phyloP scores from a whole-genome alignment of 2,113 vertebrate genomes.

The Actenoides lindsayi region DNA sequence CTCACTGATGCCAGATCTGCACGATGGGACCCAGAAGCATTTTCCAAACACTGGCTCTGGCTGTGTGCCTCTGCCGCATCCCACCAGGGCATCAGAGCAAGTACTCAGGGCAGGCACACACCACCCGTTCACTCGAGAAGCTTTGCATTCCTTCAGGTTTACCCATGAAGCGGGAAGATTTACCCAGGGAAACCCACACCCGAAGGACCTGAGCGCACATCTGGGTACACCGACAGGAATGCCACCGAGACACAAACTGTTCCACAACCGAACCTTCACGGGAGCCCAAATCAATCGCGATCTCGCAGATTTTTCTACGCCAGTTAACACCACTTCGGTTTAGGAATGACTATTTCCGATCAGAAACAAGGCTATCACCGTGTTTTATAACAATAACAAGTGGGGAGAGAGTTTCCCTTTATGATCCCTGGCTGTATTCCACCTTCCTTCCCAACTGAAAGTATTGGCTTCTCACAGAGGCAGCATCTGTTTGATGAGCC shows the following conservation, averaged over 20 bases:
- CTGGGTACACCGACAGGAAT: background rate
- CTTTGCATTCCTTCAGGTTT: background rate
- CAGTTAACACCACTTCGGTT: background rate
- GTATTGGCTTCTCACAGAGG: background rate
- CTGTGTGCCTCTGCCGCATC: background rate
- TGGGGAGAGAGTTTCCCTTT: background rate
- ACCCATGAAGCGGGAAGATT: background rate
- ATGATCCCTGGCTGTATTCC: background rate
- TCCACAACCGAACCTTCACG: background rate
- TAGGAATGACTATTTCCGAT: background rate
- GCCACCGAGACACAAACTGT: background rate
- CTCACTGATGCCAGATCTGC: background rate
- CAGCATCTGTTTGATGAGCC: background rate
- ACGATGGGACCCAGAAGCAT: background rate
- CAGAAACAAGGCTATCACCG: background rate
- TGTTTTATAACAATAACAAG: background rate
- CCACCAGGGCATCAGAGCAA: rapidly evolving
- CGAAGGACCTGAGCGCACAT: background rate
- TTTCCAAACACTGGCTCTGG: background rate
- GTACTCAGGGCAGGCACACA: background rate
- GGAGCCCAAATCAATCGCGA: background rate
- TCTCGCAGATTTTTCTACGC: background rate
- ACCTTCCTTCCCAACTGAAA: background rate
- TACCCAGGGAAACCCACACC: background rate
- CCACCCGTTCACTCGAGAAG: background rate